These are phyloP conservation scores for Hesperophylax magnus DNA, from an alignment of 1,140 invertebrate species.

Conservation along the genomic window DNA sequence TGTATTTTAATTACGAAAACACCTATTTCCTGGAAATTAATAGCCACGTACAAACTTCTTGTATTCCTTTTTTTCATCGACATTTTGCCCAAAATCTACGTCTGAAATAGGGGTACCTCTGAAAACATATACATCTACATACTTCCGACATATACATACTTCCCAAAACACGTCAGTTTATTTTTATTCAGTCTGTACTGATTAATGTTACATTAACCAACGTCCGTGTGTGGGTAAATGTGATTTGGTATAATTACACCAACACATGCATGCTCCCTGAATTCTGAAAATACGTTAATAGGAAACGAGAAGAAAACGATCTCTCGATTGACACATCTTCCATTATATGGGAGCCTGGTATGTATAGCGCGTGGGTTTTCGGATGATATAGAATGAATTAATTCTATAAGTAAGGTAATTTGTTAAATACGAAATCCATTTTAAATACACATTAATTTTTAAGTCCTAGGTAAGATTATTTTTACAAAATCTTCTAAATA, in stretches of 20 bases:
- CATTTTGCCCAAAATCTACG: no score
- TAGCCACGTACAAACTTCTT: no score
- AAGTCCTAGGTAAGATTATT: no score
- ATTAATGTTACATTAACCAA: background rate
- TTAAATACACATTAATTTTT: no score
- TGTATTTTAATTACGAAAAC: no score
- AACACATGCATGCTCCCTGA: background rate
- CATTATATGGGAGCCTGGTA: background rate
- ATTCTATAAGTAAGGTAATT: background rate
- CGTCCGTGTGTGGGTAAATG: background rate
- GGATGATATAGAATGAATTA: background rate
- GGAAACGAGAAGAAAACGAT: slow-evolving; percentile 2
- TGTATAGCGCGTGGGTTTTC: background rate
- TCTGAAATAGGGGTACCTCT: no score
- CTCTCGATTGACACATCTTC: background rate
- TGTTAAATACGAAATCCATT: background rate
- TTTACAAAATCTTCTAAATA: no score
- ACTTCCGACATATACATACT: no score
- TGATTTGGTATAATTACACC: slow-evolving; percentile 13
- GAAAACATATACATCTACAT: no score
- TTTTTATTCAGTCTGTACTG: background rate
- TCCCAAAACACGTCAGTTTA: background rate
- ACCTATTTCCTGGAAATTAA: no score
- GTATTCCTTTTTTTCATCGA: no score
- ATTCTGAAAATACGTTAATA: slow-evolving; percentile 13